These are phyloP conservation scores for Accipiter virgatus DNA, from an alignment of 2,113 vertebrate species.

Conservation along the genomic window DNA sequence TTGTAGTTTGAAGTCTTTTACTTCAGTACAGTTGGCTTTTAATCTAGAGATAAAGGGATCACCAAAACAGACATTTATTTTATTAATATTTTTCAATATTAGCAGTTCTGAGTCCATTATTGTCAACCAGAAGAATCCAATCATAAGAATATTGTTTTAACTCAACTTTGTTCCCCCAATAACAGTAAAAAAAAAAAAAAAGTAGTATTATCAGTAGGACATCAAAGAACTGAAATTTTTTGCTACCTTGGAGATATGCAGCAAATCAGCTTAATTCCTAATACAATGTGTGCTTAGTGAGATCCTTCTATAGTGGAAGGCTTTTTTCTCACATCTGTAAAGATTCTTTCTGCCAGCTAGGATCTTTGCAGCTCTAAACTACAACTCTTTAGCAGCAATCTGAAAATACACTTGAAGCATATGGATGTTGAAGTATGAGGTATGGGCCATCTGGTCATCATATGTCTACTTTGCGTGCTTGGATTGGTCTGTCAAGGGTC, in stretches of 20 bases:
- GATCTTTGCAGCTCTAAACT: neutral
- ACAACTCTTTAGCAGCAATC: neutral
- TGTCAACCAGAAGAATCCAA: neutral
- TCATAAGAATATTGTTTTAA: neutral
- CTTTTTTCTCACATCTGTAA: neutral
- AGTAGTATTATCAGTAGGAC: neutral
- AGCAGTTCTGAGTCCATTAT: neutral
- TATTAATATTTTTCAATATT: neutral
- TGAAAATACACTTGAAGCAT: neutral
- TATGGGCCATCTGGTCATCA: slow-evolving; percentile 44
- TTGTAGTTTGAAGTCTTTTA: neutral
- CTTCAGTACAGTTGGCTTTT: neutral
- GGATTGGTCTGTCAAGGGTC: neutral
- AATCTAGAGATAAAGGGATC: neutral
- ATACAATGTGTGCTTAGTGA: neutral
- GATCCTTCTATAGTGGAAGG: neutral
- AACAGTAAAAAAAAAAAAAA: neutral
- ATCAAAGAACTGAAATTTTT: neutral
- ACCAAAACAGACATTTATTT: neutral
- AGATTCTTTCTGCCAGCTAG: neutral
- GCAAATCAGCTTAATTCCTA: neutral
- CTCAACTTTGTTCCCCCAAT: neutral
- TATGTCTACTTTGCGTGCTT: neutral
- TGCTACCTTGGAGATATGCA: neutral
- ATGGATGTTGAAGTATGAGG: neutral